phyloP scores from a whole-genome alignment of 2,797 vertebrate genomes.

The Austrolebias charrua region DNA sequence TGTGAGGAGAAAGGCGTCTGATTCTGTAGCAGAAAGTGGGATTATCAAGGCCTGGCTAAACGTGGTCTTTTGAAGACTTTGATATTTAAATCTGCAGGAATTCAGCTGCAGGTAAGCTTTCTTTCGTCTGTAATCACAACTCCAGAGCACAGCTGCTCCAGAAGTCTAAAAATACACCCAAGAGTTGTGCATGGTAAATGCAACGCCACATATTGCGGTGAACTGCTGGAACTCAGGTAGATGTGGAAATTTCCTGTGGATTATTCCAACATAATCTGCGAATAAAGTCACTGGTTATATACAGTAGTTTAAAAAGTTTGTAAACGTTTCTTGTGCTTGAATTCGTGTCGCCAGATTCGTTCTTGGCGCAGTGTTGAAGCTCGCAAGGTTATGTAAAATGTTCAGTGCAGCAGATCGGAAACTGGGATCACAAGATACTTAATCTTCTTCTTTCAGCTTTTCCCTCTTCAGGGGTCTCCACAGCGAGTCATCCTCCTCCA shows the following conservation, averaged over 20 bases:
- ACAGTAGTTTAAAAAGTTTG: slow-evolving; percentile 1
- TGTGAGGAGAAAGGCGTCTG: not conserved
- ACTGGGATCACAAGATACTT: slow-evolving; percentile 46
- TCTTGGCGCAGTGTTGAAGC: slow-evolving; percentile 26
- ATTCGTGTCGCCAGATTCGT: slow-evolving; percentile 4
- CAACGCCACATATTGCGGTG: slow-evolving; percentile 34
- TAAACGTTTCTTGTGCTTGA: slow-evolving; percentile 11
- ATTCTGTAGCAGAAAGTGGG: slow-evolving; percentile 14
- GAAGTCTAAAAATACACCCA: slow-evolving; percentile 71
- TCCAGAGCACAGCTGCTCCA: slow-evolving; percentile 35
- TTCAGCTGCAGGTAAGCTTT: slow-evolving; percentile 69
- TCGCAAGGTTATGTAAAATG: slow-evolving; percentile 64
- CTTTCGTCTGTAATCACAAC: slow-evolving; percentile 53
- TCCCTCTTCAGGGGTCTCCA: too few relatives aligned
- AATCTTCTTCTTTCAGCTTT: too few relatives aligned
- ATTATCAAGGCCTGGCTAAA: slow-evolving; percentile 9
- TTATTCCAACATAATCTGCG: too few relatives aligned
- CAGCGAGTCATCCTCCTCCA: too few relatives aligned
- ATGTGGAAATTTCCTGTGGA: not conserved
- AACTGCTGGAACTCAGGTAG: slow-evolving; percentile 30
- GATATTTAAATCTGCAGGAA: slow-evolving; percentile 31
- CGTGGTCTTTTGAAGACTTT: slow-evolving; percentile 6
- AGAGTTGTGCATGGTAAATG: slow-evolving; percentile 32
- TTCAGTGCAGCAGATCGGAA: slow-evolving; percentile 77
- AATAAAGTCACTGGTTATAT: not conserved